These are phyloP conservation scores for Chauna torquata DNA, from an alignment of 2,113 vertebrate species.

Conservation along the genomic window DNA sequence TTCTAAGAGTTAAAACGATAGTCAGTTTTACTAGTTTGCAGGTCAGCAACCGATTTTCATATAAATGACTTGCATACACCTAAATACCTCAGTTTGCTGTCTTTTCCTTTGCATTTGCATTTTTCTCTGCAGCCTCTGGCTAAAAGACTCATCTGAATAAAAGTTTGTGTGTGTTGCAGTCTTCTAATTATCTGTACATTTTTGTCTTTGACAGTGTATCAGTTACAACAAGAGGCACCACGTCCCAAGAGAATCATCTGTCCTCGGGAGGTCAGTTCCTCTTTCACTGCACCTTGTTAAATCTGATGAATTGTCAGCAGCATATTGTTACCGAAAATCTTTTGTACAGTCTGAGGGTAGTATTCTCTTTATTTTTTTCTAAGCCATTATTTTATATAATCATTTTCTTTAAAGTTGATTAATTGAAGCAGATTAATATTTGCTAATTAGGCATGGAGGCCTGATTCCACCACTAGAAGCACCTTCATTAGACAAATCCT, in stretches of 20 bases:
- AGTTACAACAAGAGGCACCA: conserved; percentile 95
- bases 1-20: conserved; percentile 8
- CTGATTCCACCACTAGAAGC: background rate
- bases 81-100: background rate
- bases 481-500: background rate
- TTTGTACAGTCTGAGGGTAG: background rate
- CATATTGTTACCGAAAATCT: background rate
- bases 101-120: conserved; percentile 13
- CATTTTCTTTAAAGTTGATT: background rate
- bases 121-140: conserved; percentile 34
- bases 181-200: conserved; percentile 62
- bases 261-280: conserved; percentile 90
- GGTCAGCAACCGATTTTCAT: conserved; percentile 54
- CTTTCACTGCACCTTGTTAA: conserved; percentile 55
- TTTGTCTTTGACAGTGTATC: conserved; percentile 89
- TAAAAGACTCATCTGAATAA: conserved; percentile 41
- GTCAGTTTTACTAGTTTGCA: conserved; percentile 39
- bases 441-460: background rate
- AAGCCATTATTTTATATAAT: background rate
- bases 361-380: conserved; percentile 26
- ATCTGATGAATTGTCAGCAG: conserved; percentile 59
- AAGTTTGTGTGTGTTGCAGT: background rate
- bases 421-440: conserved; percentile 12
- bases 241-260: conserved; percentile 96
- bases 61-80: conserved; percentile 34